These are phyloP conservation scores for Cynodonichthys magdalenae DNA, from an alignment of 2,797 vertebrate genomes.

Conservation along the genomic window DNA sequence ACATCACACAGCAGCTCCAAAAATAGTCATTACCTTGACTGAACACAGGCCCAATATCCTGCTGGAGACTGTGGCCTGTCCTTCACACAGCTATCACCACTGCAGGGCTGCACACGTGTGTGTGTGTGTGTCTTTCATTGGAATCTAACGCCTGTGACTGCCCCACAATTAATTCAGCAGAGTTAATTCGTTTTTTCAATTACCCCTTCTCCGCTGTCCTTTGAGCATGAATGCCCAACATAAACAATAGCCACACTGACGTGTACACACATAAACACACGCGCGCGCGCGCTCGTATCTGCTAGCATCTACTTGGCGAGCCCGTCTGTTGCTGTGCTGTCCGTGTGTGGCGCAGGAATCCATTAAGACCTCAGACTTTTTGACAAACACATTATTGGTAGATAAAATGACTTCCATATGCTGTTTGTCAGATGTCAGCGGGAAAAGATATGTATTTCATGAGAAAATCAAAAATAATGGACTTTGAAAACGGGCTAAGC, in stretches of 20 bases:
- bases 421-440: constrained; percentile 90
- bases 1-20: constrained; percentile 50
- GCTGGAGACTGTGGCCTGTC: constrained; percentile 69
- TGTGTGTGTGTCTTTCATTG: background rate
- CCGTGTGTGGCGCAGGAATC: constrained; percentile 76
- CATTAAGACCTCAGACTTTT: constrained; percentile 85
- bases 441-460: constrained; percentile 87
- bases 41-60: constrained; percentile 77
- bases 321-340: constrained; percentile 65
- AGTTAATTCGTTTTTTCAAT: constrained; percentile 57
- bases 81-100: constrained; percentile 66
- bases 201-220: constrained; percentile 38
- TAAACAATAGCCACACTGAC: constrained; percentile 27
- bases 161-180: constrained; percentile 47
- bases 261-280: constrained; percentile 18
- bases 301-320: constrained; percentile 78
- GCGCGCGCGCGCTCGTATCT: constrained; percentile 46
- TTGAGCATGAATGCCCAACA: constrained; percentile 37
- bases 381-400: constrained; percentile 89
- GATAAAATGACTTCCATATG: constrained; percentile 90
- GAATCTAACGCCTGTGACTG: constrained; percentile 33
- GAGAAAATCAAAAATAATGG: constrained; percentile 91
- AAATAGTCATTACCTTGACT: constrained; percentile 77
- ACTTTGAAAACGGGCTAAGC: constrained; percentile 81
- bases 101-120: constrained; percentile 16